Conservation (phyloP, 1,140 invertebrate genomes). For the Drosophila truncata region DNA sequence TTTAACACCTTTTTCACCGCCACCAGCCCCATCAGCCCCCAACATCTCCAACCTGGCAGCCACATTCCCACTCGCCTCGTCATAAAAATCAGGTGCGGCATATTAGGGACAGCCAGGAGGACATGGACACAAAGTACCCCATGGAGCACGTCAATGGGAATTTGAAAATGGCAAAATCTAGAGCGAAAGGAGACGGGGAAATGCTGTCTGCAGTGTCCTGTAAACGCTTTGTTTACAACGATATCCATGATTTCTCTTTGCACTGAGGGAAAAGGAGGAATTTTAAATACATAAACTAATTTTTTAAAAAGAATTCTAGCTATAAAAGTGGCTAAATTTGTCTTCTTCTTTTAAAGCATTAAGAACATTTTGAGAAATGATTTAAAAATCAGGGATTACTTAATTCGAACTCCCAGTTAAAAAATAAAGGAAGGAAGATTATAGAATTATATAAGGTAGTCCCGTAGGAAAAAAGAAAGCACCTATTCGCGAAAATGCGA, state of each 20-base stretch:
- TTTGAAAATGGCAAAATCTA: constrained; percentile 37
- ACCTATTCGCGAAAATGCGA: too few species aligned
- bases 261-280: constrained; percentile 1
- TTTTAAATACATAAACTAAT: not conserved
- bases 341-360: not conserved
- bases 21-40: not conserved
- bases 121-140: constrained; percentile 39
- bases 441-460: too few species aligned
- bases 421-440: not conserved
- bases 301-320: not conserved
- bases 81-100: constrained; percentile 61
- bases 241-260: constrained; percentile 45
- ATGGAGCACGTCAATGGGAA: constrained; percentile 37
- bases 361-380: not conserved
- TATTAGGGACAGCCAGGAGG: constrained; percentile 40
- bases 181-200: constrained; percentile 7
- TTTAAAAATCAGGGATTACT: too few species aligned
- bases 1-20: constrained; percentile 43
- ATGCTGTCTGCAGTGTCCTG: constrained; percentile 50
- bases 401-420: not conserved
- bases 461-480: too few species aligned
- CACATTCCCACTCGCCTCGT: constrained; percentile 17
- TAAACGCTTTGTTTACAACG: constrained; percentile 75
- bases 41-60: not conserved
- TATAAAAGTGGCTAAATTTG: not conserved